Evolutionary conservation across 92 coral and sea anemone genomes (phyloP), one percentile per base, ranked within the genome.

Genomic region (Phenganax stokvisi): DNA sequence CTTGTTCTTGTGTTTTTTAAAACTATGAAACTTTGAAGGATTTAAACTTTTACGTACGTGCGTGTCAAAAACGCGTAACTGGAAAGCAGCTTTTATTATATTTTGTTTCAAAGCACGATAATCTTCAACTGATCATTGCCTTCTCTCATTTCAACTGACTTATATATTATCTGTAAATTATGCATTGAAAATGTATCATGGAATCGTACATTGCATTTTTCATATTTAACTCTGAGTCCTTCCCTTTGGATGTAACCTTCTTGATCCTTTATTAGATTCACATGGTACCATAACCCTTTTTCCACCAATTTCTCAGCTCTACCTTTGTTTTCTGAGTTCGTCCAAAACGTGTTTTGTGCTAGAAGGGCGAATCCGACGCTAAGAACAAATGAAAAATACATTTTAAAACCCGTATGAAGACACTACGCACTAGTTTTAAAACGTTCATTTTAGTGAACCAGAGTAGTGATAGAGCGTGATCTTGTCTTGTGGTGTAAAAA

Each of bases 331-430:
- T 0, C 1, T 4, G 70, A 51, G 54, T 54, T 57, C 15, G 81
- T 16, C 20, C 15, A 15, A 30, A 30, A 76, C 28, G 2, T 59
- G 56, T 76, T 12, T 76, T 27, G 64, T 57, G 81, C 68, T 10
- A 76, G 58, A 15, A 76, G 0, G n/a, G n/a, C 81, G 47, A 76
- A 76, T 44, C 56, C 31, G 69, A 76, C 3, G 55, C 81, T 76
- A 13, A 27, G 57, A 53, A 25, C 20, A 54, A 53, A 9, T 6
- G 28, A 53, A 9, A 53, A 10, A 53, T 12, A 52, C 57, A 31
- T 13, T 17, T n/a, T 13, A 29, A 37, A 37, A 37, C 47, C 47
- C 5, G 47, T 37, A 37, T 37, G 47, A 37, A 37, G 47, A 37
- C 47, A 37, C 47, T 37, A 37, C 47, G 3, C 54, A 7, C 8